Evolutionary conservation across 2,113 vertebrate genomes (phyloP).

Genomic region (cat (Felis catus)): DNA sequence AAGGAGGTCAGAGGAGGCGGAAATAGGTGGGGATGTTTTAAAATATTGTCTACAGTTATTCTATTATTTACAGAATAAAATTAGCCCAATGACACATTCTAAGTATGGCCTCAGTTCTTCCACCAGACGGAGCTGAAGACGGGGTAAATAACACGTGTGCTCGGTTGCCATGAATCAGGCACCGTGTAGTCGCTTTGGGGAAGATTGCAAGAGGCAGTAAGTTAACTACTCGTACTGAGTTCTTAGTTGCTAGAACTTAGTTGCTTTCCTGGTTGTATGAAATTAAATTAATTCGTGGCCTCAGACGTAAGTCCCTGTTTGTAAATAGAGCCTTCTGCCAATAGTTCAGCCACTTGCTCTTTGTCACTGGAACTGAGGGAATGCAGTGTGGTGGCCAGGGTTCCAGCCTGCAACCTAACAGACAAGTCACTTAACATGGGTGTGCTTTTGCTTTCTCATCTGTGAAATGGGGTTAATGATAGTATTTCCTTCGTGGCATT

Average conservation of each 20-base stretch:
- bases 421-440: not conserved
- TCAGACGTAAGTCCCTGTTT: not conserved
- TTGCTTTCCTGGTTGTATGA: not conserved
- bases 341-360: not conserved
- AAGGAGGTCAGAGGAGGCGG: not conserved
- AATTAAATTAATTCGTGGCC: slow-evolving; percentile 21
- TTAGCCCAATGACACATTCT: slow-evolving; percentile 54
- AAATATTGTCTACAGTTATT: slow-evolving; percentile 66
- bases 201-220: not conserved
- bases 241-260: not conserved
- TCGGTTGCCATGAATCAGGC: not conserved
- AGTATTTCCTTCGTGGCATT: not conserved
- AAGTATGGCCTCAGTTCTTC: slow-evolving; percentile 39
- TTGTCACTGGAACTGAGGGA: not conserved
- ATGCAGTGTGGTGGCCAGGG: not conserved
- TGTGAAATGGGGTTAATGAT: not conserved
- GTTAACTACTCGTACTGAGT: not conserved
- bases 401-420: not conserved
- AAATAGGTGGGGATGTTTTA: slow-evolving; percentile 45
- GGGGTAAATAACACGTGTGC: not conserved
- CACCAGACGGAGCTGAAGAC: not conserved
- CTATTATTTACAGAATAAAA: slow-evolving; percentile 66
- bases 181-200: not conserved
- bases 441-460: not conserved
- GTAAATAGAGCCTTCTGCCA: not conserved